A percentile compares a stretch with the other conserved stretches of the same genome.
Conservation (phyloP, 2,888 invertebrate species). For the Dyspetes luteomarginatus region DNA sequence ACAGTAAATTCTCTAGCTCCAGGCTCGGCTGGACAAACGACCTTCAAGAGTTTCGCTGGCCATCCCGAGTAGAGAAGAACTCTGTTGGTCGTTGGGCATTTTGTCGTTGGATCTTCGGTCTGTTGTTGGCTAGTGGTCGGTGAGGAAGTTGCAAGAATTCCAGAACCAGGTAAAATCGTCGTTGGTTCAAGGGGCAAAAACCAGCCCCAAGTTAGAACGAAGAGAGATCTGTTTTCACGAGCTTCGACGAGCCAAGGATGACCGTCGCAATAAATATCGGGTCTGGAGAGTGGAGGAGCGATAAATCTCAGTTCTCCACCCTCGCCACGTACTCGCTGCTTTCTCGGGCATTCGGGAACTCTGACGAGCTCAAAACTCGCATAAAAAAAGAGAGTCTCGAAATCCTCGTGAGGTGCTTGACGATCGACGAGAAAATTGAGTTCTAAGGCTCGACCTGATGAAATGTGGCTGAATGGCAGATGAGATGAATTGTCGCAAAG, state of each 20-base stretch:
- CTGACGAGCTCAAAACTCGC: conserved; percentile 88
- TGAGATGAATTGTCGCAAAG: conserved; percentile 90
- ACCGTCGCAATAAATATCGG: conserved; percentile 89
- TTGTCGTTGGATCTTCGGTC: conserved; percentile 78
- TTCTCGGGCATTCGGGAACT: conserved; percentile 87
- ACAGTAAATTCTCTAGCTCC: conserved; percentile 88
- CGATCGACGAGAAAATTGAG: conserved; percentile 90
- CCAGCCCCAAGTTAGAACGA: conserved; percentile 93
- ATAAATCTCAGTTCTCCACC: conserved; percentile 87
- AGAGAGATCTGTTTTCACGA: conserved; percentile 91
- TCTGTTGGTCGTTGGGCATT: conserved; percentile 91
- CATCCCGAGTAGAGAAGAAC: conserved; percentile 92
- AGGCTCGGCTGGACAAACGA: conserved; percentile 90
- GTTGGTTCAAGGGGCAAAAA: conserved; percentile 88
- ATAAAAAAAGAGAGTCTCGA: conserved; percentile 91
- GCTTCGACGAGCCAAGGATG: conserved; percentile 92
- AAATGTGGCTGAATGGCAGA: conserved; percentile 87
- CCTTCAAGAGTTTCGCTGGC: conserved; percentile 85
- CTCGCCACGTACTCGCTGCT: conserved; percentile 86
- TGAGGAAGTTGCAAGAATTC: background rate
- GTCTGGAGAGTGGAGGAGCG: conserved; percentile 86
- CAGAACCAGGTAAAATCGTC: conserved; percentile 72
- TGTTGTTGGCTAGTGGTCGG: conserved; percentile 22
- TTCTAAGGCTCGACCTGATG: conserved; percentile 89
- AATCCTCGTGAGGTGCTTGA: conserved; percentile 92